Base-by-base conservation (phyloP, 2,797 vertebrate genomes). In the Tenualosa thibaudeaui region DNA sequence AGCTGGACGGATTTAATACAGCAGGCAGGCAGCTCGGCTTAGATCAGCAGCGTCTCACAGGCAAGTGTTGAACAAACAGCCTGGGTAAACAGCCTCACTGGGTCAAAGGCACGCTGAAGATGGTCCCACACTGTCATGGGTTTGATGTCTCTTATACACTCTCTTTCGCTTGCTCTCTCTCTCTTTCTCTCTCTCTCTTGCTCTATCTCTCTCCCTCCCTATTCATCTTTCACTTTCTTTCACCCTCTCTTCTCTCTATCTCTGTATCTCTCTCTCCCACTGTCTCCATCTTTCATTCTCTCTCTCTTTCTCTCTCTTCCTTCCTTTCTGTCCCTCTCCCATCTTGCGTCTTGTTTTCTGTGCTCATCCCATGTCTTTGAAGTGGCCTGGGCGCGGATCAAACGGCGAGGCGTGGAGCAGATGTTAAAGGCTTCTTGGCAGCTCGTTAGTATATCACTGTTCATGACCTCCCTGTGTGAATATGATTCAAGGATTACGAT, bases 341-440 rank as follows among this genome's bases (percentile, higher is more conserved):
- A 40, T 40, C 43, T 68, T 46, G 71, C 37, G 17, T 78, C 71
- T 78, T 78, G 71, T 78, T 78, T 78, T 78, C 71, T 46, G 71
- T 22, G 71, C 24, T 37, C 60, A 65, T 53, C 24, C 58, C 84
- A 40, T 15, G 5, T 65, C 46, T 85, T 68, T 85, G 49, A 82
- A 71, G 81, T 82, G 81, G 60, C n/a, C 68, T 51, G 85, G 53
- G 90, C 86, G 40, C 86, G 13, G 83, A 85, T 62, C 81, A 85
- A 68, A 85, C 62, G 22, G 26, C 2, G 49, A 26, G 81, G n/a
- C 84, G 53, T 26, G 58, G 49, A 51, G 81, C 84, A 86, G 71
- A 86, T 84, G 82, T 81, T 84, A n/a, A 81, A 54, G 19, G 24
- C 75, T 50, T 49, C 51, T 19, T 83, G 17, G 26, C 50, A 24